Base-by-base conservation (phyloP, 2,888 invertebrate genomes). In the Ochropacha duplaris region DNA sequence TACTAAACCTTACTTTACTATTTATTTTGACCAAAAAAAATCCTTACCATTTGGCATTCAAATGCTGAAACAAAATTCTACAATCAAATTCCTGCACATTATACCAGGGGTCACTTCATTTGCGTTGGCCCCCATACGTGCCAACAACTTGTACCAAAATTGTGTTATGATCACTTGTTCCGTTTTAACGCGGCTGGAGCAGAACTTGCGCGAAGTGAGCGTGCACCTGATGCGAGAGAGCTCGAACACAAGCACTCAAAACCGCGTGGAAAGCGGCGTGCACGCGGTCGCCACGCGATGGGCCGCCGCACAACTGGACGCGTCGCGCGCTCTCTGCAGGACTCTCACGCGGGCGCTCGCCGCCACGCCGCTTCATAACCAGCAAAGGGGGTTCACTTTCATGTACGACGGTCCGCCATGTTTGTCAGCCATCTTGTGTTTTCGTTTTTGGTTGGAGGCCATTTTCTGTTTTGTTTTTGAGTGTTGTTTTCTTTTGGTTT, bases 191-290 rank as follows among this genome's bases (percentile, higher is more conserved):
- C 54, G 56, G 36, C 4, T 14, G 55, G 50, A 71, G 49, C 79
- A 96, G 96, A 97, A 97, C 86, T 90, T 97, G 55, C 94, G 97
- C n/a, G 97, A 97, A 79, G 90, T 97, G 62, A 97, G 96, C 82
- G 96, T 97, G 86, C 97, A 97, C 87, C 90, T 97, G 65, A 93
- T 97, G 73, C 96, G 87, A 36, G 82, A 79, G 76, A 95, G 96
- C 75, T 63, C 68, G 2, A 66, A 71, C 56, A 64, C 4, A 61
- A 69, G 56, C 64, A 24, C 95, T 56, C 58, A 59, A 28, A 67
- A 72, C 28, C 81, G 83, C 56, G 81, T 73, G 58, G 86, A 86
- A 76, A 79, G 85, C 71, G 84, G 89, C 57, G 96, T 97, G 52
- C 97, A 97, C 87, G 96, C 96, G 8, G 96, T 96, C 67, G 96